Evolutionary conservation across 1,140 invertebrate species (phyloP).

Genomic region (Oscheius sp.): DNA sequence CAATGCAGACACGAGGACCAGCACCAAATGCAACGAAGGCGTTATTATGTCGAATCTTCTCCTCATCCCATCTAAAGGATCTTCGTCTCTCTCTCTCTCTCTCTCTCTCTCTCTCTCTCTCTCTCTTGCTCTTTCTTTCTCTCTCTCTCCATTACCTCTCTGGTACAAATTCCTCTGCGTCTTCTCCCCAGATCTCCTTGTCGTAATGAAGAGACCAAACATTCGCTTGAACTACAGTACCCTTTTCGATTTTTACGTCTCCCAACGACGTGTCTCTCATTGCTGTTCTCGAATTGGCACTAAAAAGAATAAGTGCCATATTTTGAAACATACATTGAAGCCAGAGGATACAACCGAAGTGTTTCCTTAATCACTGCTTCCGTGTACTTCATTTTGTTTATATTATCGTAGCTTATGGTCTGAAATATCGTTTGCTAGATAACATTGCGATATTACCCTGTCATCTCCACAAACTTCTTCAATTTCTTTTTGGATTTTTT

Average conservation of each 20-base stretch:
- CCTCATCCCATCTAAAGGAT: constrained; percentile 1
- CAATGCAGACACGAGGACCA: constrained; percentile 59
- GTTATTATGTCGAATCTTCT: neutral
- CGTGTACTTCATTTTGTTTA: constrained; percentile 23
- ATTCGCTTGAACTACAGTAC: constrained; percentile 60
- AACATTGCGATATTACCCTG: neutral
- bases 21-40: constrained; percentile 52
- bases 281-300: constrained; percentile 45
- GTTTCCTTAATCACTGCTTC: constrained; percentile 51
- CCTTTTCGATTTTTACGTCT: constrained; percentile 58
- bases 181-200: constrained; percentile 56
- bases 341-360: constrained; percentile 53
- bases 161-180: constrained; percentile 40
- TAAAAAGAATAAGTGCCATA: constrained; percentile 23
- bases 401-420: neutral
- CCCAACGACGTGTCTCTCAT: constrained; percentile 55
- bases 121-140: neutral
- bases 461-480: constrained; percentile 15
- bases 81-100: neutral
- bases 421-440: neutral
- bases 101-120: neutral
- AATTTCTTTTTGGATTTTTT: constrained; percentile 61
- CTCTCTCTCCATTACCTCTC: constrained; percentile 21
- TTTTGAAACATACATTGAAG: constrained; percentile 34
- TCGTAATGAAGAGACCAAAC: constrained; percentile 62